These are phyloP conservation scores for Sarcophaga caerulescens DNA, from an alignment of 2,888 invertebrate species.

Conservation along the genomic window DNA sequence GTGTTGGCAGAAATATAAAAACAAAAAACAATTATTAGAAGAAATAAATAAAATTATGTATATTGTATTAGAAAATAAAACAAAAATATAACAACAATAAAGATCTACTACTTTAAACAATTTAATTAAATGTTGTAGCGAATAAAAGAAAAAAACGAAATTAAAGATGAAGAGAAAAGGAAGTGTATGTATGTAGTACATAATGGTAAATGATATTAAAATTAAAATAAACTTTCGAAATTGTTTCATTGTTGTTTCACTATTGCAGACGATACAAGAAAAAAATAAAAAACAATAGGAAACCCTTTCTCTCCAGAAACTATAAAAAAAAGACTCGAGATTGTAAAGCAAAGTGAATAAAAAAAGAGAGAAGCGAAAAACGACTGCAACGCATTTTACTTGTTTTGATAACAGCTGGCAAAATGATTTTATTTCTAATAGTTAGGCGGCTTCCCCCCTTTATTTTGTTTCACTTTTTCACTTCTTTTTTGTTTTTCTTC, in stretches of 20 bases:
- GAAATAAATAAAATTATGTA: conserved; percentile 23
- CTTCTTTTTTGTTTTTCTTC: conserved; percentile 22
- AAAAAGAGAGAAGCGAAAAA: no score
- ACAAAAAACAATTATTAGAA: conserved; percentile 25
- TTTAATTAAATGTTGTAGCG: conserved; percentile 55
- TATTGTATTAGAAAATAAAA: conserved; percentile 36
- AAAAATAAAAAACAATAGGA: not conserved
- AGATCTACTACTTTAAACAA: conserved; percentile 7
- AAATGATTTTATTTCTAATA: not conserved
- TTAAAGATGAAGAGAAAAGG: conserved; percentile 18
- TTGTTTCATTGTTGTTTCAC: conserved; percentile 42
- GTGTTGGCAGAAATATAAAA: conserved; percentile 69
- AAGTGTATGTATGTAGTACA: no score
- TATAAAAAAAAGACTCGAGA: no score
- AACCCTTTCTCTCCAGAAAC: conserved; percentile 42
- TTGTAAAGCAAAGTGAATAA: no score
- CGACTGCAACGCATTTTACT: conserved; percentile 40
- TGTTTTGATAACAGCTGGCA: conserved; percentile 17
- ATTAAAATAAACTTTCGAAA: conserved; percentile 51
- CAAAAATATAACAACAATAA: conserved; percentile 35
- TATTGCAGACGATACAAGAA: conserved; percentile 4
- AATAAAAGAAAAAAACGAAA: conserved; percentile 22
- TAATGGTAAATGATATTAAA: conserved; percentile 26
- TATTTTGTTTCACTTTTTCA: conserved; percentile 1
- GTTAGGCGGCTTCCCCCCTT: not conserved